phyloP scores from a whole-genome alignment of 2,888 invertebrate species.

The Aleiodes leptofemur region DNA sequence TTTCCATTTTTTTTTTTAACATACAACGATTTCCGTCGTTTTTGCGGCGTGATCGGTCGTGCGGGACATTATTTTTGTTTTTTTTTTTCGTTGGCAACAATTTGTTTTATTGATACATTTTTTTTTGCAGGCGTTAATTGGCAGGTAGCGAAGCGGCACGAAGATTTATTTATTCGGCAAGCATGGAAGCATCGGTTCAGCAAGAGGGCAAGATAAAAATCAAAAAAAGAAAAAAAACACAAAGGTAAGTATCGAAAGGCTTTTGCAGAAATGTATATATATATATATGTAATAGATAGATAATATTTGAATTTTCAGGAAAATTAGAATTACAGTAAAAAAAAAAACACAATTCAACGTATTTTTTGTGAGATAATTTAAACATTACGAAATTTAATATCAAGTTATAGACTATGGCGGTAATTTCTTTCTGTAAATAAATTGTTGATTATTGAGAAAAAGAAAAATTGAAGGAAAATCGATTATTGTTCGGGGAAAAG shows the following conservation, averaged over 20 bases:
- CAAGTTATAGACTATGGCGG: no score
- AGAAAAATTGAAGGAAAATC: no score
- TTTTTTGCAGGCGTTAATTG: conserved; percentile 72
- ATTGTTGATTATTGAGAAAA: no score
- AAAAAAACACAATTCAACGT: no score
- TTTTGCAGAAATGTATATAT: conserved; percentile 58
- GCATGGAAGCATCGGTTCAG: conserved; percentile 75
- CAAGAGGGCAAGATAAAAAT: conserved; percentile 76
- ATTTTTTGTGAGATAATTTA: no score
- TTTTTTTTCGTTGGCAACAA: conserved; percentile 58
- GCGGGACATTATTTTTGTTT: conserved; percentile 49
- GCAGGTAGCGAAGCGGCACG: conserved; percentile 75
- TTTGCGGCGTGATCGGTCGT: conserved; percentile 61
- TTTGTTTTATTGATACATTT: conserved; percentile 31
- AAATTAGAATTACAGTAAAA: no score
- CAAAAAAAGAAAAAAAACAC: conserved; percentile 73
- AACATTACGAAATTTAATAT: no score
- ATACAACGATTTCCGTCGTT: conserved; percentile 28
- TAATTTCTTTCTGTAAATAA: no score
- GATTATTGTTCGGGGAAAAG: no score
- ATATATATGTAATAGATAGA: conserved; percentile 44
- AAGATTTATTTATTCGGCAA: conserved; percentile 71
- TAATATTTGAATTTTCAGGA: conserved; percentile 18
- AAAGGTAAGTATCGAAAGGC: conserved; percentile 71
- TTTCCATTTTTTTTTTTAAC: conserved; percentile 32